These are phyloP conservation scores for Aythya baeri DNA, from an alignment of 2,113 vertebrate genomes.

Conservation along the genomic window DNA sequence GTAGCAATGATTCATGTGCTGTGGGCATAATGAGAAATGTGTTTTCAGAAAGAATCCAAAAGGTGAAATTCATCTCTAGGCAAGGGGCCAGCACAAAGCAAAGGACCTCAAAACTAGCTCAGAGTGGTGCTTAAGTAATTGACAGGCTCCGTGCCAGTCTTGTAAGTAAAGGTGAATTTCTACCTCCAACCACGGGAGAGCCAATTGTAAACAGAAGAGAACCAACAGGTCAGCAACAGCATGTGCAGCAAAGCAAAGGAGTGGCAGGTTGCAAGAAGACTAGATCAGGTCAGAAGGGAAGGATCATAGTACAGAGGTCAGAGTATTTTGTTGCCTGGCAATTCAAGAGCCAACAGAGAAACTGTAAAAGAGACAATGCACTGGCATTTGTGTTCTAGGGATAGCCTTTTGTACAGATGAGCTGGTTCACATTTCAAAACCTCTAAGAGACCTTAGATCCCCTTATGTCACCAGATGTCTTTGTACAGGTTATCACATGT, in stretches of 20 bases:
- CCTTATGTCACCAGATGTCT: background rate
- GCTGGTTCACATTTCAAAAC: background rate
- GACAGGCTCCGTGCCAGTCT: background rate
- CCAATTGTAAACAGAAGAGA: background rate
- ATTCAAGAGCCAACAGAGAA: background rate
- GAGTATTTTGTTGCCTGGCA: background rate
- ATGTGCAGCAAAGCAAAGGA: background rate
- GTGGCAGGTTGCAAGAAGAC: background rate
- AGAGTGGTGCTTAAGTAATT: background rate
- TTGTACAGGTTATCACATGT: background rate
- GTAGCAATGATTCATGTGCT: background rate
- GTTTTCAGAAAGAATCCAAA: background rate
- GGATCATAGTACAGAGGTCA: background rate
- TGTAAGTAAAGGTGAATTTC: background rate
- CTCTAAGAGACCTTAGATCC: no score
- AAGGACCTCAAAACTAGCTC: background rate
- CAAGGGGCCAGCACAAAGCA: constrained; percentile 4
- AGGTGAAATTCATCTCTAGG: background rate
- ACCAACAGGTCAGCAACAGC: background rate
- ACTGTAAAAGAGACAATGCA: background rate
- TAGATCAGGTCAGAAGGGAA: background rate
- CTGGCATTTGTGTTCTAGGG: background rate
- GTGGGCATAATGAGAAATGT: background rate
- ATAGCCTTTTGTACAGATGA: background rate
- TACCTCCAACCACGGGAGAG: background rate